Evolutionary conservation across 2,888 invertebrate genomes (phyloP).

Genomic region (Druceiella hillmani): DNA sequence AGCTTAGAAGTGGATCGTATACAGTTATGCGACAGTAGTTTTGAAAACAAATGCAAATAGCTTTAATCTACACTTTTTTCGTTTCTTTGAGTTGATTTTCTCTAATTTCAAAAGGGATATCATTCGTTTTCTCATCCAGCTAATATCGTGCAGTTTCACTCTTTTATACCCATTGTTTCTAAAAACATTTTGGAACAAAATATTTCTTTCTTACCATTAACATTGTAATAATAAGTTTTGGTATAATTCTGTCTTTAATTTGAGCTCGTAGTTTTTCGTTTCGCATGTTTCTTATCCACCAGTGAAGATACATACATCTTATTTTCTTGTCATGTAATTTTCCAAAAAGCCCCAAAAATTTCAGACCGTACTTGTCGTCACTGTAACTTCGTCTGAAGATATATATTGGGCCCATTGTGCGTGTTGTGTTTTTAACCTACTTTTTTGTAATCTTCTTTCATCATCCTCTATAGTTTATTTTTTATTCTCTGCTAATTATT

Average conservation of each 20-base stretch:
- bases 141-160: too few species aligned
- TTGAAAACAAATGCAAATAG: conserved; percentile 18
- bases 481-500: too few species aligned
- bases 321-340: conserved; percentile 18
- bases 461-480: too few species aligned
- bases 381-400: too few species aligned
- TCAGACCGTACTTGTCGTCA: conserved; percentile 14
- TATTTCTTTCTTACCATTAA: conserved; percentile 20
- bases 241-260: conserved; percentile 20
- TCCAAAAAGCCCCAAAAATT: conserved; percentile 18
- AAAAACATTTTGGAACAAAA: conserved; percentile 15
- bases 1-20: conserved; percentile 21
- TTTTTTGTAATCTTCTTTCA: too few species aligned
- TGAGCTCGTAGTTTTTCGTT: too few species aligned
- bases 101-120: too few species aligned
- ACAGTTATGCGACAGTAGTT: conserved; percentile 25
- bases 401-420: too few species aligned
- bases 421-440: too few species aligned
- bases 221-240: conserved; percentile 21
- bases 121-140: too few species aligned
- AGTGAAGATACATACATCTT: conserved; percentile 17
- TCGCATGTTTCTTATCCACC: conserved; percentile 15
- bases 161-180: conserved; percentile 19
- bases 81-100: too few species aligned
- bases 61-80: conserved; percentile 8